Evolutionary conservation across 2,113 vertebrate species (phyloP).

Genomic region (Cyprinodon variegatus): DNA sequence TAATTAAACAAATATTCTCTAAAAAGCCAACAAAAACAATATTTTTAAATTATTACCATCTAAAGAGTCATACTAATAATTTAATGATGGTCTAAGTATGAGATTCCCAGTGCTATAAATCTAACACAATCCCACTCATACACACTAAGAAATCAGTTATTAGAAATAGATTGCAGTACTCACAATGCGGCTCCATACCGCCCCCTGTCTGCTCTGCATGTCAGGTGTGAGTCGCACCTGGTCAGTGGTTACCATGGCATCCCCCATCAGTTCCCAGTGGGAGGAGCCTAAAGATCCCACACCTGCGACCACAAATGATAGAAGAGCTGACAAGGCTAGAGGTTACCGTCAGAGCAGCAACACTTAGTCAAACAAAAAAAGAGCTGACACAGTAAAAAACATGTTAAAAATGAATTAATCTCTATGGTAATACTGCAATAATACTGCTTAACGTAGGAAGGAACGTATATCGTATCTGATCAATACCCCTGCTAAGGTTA

Average conservation of each 20-base stretch:
- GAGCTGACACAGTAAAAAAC: not conserved
- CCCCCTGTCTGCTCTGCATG: constrained; percentile 93
- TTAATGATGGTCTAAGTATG: not conserved
- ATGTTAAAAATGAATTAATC: not conserved
- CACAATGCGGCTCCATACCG: constrained; percentile 94
- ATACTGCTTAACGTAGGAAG: not conserved
- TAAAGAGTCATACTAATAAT: too few relatives aligned
- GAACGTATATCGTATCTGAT: too few relatives aligned
- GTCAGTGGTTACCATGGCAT: constrained; percentile 92
- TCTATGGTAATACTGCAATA: not conserved
- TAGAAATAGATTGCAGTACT: constrained; percentile 61
- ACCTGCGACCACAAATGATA: constrained; percentile 72
- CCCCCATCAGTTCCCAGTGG: constrained; percentile 93
- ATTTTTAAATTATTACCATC: too few relatives aligned
- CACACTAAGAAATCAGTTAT: not conserved
- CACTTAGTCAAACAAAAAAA: not conserved
- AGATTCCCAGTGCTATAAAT: not conserved
- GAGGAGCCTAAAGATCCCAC: constrained; percentile 88
- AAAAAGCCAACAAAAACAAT: too few relatives aligned
- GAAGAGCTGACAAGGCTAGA: constrained; percentile 13
- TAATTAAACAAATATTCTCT: too few relatives aligned
- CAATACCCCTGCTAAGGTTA: not conserved
- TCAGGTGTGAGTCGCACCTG: constrained; percentile 94
- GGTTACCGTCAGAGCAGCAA: too few relatives aligned
- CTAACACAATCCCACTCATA: not conserved